These are phyloP conservation scores for Odontesthes bonariensis DNA, from an alignment of 2,113 vertebrate genomes.

Conservation along the genomic window DNA sequence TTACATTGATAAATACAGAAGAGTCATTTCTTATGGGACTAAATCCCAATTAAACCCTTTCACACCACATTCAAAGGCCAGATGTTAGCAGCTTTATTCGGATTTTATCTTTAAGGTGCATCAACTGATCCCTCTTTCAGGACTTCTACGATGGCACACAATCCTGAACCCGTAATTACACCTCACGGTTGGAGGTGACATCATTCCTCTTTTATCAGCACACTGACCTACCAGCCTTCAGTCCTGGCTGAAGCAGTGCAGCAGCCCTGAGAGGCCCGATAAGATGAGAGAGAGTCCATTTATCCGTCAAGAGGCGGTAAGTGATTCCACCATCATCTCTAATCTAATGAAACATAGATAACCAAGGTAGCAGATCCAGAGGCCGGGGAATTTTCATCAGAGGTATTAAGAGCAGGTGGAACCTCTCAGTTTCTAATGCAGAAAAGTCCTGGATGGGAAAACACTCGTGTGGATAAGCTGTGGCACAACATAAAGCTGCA, in stretches of 20 bases:
- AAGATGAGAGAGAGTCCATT: constrained; percentile 58
- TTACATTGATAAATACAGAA: too few species aligned
- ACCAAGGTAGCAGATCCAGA: constrained; percentile 42
- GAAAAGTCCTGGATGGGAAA: constrained; percentile 32
- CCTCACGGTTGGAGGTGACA: constrained; percentile 21
- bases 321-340: constrained; percentile 54
- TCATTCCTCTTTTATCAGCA: constrained; percentile 34
- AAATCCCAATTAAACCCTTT: too few species aligned
- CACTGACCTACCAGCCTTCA: constrained; percentile 46
- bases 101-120: too few species aligned
- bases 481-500: constrained; percentile 12
- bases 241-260: constrained; percentile 12
- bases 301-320: constrained; percentile 59
- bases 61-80: too few species aligned
- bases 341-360: constrained; percentile 60
- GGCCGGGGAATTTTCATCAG: constrained; percentile 41
- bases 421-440: constrained; percentile 10
- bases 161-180: constrained; percentile 28
- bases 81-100: too few species aligned
- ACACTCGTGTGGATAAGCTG: constrained; percentile 23
- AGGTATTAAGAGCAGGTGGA: constrained; percentile 27
- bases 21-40: too few species aligned
- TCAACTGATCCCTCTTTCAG: too few species aligned
- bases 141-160: not conserved
- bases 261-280: constrained; percentile 46